Evolutionary conservation across 2,797 vertebrate genomes (phyloP).

Genomic region (Limosa lapponica): DNA sequence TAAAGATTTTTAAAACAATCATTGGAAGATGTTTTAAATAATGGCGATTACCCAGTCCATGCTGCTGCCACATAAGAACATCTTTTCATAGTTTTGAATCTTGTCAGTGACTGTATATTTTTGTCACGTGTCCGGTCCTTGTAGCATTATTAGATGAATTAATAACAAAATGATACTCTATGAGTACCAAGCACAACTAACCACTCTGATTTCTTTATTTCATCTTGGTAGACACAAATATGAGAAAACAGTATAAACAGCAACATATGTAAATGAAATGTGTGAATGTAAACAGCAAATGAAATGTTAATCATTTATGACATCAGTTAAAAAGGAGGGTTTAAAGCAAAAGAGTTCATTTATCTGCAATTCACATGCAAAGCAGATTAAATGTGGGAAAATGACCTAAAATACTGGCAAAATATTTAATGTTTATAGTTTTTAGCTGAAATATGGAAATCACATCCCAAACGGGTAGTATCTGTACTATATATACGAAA

Average conservation of each 20-base stretch:
- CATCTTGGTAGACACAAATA: neutral
- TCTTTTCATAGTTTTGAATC: neutral
- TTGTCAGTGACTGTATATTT: neutral
- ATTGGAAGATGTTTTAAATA: neutral
- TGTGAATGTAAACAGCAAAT: constrained; percentile 38
- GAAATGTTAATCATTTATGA: constrained; percentile 9
- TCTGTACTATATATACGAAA: neutral
- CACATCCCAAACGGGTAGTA: neutral
- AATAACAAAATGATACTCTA: neutral
- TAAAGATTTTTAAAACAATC: neutral
- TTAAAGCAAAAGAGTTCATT: neutral
- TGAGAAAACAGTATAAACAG: constrained; percentile 27
- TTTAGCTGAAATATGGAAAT: constrained; percentile 13
- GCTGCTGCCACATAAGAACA: neutral
- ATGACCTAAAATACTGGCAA: neutral
- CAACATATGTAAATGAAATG: constrained; percentile 46
- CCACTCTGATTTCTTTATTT: neutral
- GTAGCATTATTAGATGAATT: neutral
- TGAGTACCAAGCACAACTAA: neutral
- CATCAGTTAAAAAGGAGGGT: neutral
- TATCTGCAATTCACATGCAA: neutral
- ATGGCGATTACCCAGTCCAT: neutral
- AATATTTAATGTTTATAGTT: neutral
- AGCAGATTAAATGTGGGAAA: neutral
- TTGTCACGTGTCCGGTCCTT: neutral